These are phyloP conservation scores for Gryllus bimaculatus DNA, from an alignment of 1,140 invertebrate species.

Conservation along the genomic window DNA sequence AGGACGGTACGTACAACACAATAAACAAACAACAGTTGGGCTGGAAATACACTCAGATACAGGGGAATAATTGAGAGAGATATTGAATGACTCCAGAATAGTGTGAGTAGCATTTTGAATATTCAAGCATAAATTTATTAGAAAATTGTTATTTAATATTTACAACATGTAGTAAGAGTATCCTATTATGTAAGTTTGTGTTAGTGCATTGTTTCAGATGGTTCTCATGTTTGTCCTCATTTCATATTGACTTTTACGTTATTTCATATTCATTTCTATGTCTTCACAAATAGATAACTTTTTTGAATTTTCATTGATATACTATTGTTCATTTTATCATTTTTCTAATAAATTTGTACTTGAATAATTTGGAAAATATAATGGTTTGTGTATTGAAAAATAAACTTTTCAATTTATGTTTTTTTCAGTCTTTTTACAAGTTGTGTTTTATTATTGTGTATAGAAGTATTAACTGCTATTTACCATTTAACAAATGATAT, in stretches of 20 bases:
- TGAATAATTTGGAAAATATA: background rate
- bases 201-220: background rate
- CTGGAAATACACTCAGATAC: background rate
- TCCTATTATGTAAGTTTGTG: background rate
- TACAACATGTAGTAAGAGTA: background rate
- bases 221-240: background rate
- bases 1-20: conserved; percentile 87
- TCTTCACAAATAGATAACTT: too few relatives aligned
- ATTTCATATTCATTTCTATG: background rate
- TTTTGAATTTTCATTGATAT: too few relatives aligned
- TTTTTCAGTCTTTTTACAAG: background rate
- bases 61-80: background rate
- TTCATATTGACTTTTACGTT: background rate
- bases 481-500: too few relatives aligned
- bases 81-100: background rate
- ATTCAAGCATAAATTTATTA: background rate
- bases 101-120: background rate
- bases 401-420: background rate
- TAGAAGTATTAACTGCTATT: too few relatives aligned
- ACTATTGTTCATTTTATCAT: background rate
- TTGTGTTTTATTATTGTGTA: too few relatives aligned
- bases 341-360: background rate
- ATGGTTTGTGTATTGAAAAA: background rate
- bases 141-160: background rate
- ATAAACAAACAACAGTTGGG: conserved; percentile 7